Base-by-base conservation (phyloP, 2,113 vertebrate genomes). In the Gymnocephalus cernua region DNA sequence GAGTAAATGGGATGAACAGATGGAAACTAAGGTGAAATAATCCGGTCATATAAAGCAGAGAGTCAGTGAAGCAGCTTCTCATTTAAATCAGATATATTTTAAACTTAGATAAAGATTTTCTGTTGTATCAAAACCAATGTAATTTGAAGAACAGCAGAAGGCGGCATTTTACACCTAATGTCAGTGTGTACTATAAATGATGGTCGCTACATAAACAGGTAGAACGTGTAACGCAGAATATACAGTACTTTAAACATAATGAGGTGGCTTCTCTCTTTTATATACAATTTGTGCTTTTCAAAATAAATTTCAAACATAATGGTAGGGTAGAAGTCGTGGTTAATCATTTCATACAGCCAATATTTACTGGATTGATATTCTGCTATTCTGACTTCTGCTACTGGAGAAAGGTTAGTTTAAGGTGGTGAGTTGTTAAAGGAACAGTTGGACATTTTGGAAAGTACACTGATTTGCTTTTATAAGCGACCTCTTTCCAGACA, bases 1-100 rank as follows among this genome's bases (percentile, higher is more conserved):
- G 41, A 63, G 76, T 41, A 53, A 79, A 80, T 57, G 32, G 27
- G 29, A 47, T 9, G 59, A 83, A 19, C 59, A 72, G 66, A 86
- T 79, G 79, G 64, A 67, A 63, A 59, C 32, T 10, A 35, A 45
- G n/a, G 32, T 44, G 61, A 58, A 62, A 18, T 45, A 74, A 88
- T 45, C 48, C 41, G 47, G 12, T 71, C 61, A 12, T 12, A 45
- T 14, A 64, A 61, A 56, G 50, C 23, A 58, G 47, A 61, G 44
- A 54, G 53, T 16, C 19, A 47, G 15, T n/a, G n/a, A 32, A 54
- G 53, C 54, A 62, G 32, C 58, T 44, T 74, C 45, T 57, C 51
- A 41, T 80, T 38, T 51, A 63, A 85, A 80, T 57, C 18, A 12
- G 25, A 72, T 57, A 38, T 18, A 11, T 56, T 53, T 25, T 65